Base-by-base conservation (phyloP, 1,140 invertebrate species). In the Microplitis demolitor region DNA sequence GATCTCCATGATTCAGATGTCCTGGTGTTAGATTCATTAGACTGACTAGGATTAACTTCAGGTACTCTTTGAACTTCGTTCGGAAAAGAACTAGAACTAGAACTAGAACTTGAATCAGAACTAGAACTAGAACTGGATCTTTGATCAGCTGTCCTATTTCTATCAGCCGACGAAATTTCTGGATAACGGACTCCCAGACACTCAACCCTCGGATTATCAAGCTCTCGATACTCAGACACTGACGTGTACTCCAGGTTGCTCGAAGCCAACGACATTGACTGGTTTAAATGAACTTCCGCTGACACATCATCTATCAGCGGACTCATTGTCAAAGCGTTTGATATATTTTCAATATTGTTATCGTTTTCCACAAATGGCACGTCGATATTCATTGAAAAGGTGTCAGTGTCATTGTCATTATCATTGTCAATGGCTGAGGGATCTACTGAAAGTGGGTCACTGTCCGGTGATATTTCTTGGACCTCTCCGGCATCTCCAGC, bases 41-140 rank as follows among this genome's bases (percentile, higher is more conserved):
- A 45, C 8, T 39, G 72, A 33, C n/a, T 68, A 39, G 53, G 31
- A 9, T 13, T 71, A 16, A 76, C 62, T 37, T 73, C 72, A 31
- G 74, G 74, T n/a, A 76, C 74, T 73, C 71, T 61, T 62, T 73
- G 74, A 11, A 63, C 35, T 68, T 76, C 53, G 11, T 11, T 66
- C 3, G 39, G 2, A 45, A 68, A 39, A 50, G 13, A 39, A 33
- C 39, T 61, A 31, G 64, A 50, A 34, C 11, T 56, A 51, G 4
- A 2, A 13, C 33, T 45, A 11, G 37, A 16, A 5, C 24, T 16
- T 9, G 58, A 11, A 51, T 53, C 35, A 45, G 6, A n/a, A 5
- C 24, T 16, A 16, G 58, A 11, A 51, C 51, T 45, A 34, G n/a
- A 51, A 16, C 39, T 9, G 58, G 63, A 50, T 39, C 35, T 64